Base-by-base conservation (phyloP, 2,888 invertebrate species). In the Cinara cedri region DNA sequence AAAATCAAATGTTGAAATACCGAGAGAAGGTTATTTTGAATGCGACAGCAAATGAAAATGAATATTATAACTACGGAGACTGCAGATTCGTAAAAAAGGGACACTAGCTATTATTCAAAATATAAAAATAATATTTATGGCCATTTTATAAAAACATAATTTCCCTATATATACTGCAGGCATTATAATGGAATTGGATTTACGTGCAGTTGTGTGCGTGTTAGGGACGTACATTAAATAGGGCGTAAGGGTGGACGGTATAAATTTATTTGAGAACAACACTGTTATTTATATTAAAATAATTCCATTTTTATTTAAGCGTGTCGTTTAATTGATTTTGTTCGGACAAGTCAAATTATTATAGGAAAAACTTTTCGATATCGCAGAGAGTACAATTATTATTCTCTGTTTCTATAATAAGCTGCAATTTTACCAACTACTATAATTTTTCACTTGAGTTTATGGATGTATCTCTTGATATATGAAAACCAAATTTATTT, bases 261-360 rank as follows among this genome's bases (percentile, higher is more conserved):
- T 57, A 72, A 26, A 16, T 51, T 16, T 13, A 4, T 34, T 13
- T 21, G 34, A 10, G 62, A 16, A 19, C 16, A 42, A 8, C 42
- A 6, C 42, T n/a, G n/a, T n/a, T 26, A 46, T 72, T 72, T 49
- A 72, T n/a, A n/a, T n/a, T 63, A 63, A 42, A 63, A 51, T 74
- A 49, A 16, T 74, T 63, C 63, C 6, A 21, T 51, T 74, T 63
- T 74, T 60, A 46, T n/a, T n/a, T 49, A 60, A 24, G n/a, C n/a
- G 10, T 19, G 49, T 49, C 60, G 10, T 72, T 72, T 34, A 46
- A 72, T 60, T 49, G 19, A 26, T 60, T 60, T 26, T 26, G 9
- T 72, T 49, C 46, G 14, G 26, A 19, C 26, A 42, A 72, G 21
- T 42, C 54, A 10, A 24, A 3, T 54, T n/a, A n/a, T n/a, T 19